These are phyloP conservation scores for Tyrannus savana DNA, from an alignment of 2,113 vertebrate species.

Conservation along the genomic window DNA sequence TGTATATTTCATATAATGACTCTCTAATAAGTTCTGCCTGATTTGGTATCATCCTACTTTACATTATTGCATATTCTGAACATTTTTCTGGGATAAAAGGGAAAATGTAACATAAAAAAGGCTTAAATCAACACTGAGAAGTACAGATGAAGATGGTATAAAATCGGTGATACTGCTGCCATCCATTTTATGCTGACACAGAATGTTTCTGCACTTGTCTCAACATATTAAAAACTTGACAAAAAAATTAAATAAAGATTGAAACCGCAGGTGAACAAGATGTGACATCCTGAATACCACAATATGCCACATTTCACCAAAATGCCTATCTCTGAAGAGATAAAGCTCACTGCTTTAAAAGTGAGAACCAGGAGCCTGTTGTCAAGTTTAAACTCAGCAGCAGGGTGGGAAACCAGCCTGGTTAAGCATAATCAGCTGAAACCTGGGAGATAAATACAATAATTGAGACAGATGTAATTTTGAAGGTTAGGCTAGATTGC, in stretches of 20 bases:
- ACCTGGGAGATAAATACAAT: neutral
- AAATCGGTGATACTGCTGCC: neutral
- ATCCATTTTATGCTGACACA: neutral
- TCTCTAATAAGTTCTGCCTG: neutral
- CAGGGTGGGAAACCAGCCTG: neutral
- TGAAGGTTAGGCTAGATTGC: neutral
- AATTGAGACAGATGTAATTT: neutral
- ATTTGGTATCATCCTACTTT: neutral
- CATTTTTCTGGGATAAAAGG: neutral
- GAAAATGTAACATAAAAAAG: neutral
- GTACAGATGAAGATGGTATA: neutral
- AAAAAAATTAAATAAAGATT: neutral
- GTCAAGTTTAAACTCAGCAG: neutral
- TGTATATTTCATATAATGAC: neutral
- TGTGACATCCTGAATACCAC: neutral
- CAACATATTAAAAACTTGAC: neutral
- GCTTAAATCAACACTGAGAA: neutral
- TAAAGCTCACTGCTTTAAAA: neutral
- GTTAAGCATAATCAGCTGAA: neutral
- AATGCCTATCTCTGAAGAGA: neutral
- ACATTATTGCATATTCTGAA: neutral
- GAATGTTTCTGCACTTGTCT: neutral
- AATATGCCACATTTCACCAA: neutral
- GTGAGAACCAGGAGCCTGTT: neutral
- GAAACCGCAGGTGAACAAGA: neutral